These are phyloP conservation scores for Eilema sororculum DNA, from an alignment of 2,888 invertebrate species.

Conservation along the genomic window DNA sequence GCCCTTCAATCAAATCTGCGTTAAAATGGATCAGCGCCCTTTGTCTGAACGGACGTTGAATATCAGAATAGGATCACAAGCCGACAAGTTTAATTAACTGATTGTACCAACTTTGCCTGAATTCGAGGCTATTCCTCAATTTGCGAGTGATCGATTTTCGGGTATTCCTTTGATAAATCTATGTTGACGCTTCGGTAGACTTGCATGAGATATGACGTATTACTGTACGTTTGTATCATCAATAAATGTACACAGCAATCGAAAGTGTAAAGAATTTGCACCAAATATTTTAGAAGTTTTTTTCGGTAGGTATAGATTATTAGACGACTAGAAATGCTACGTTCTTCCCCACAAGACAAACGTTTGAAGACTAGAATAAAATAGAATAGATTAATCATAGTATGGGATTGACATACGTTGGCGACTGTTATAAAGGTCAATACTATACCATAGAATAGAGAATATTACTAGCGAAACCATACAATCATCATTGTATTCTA, in stretches of 20 bases:
- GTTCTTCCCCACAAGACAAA: too few relatives aligned
- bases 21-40: conserved; percentile 40
- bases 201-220: not conserved
- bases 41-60: conserved; percentile 40
- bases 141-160: conserved; percentile 39
- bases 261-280: not conserved
- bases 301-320: too few relatives aligned
- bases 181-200: not conserved
- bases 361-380: too few relatives aligned
- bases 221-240: not conserved
- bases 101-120: conserved; percentile 33
- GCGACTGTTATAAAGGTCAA: too few relatives aligned
- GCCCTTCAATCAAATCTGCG: conserved; percentile 28
- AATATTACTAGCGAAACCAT: too few relatives aligned
- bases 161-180: conserved; percentile 21
- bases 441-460: too few relatives aligned
- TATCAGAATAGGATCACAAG: conserved; percentile 46
- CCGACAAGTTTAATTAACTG: conserved; percentile 53
- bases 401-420: too few relatives aligned
- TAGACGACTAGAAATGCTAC: too few relatives aligned
- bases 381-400: too few relatives aligned
- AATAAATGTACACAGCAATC: not conserved
- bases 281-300: too few relatives aligned
- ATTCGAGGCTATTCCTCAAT: conserved; percentile 32
- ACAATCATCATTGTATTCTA: too few relatives aligned